Evolutionary conservation across 2,888 invertebrate genomes (phyloP).

Genomic region (Strigamia crassipes): DNA sequence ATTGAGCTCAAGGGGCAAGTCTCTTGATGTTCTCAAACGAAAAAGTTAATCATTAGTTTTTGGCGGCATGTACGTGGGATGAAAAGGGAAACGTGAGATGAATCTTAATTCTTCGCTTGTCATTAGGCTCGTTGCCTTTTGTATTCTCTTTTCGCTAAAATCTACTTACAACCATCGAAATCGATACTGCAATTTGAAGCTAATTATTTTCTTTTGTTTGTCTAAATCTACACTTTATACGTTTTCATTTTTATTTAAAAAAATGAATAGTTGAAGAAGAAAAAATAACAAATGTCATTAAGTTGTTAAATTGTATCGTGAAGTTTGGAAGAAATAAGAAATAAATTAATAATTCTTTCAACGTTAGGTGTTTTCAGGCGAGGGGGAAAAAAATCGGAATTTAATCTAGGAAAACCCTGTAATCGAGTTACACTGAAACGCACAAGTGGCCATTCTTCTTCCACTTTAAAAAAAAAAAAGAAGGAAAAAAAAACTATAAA

Average conservation of each 20-base stretch:
- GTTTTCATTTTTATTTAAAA: too few relatives aligned
- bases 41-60: conserved; percentile 39
- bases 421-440: neutral
- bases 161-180: neutral
- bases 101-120: neutral
- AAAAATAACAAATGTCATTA: too few relatives aligned
- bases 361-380: neutral
- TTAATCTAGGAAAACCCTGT: neutral
- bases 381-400: neutral
- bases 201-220: neutral
- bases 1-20: conserved; percentile 42
- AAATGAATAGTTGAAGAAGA: too few relatives aligned
- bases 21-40: conserved; percentile 40
- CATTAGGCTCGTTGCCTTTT: conserved; percentile 24
- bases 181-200: neutral
- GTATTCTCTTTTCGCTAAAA: neutral
- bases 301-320: neutral
- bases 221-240: neutral
- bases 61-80: conserved; percentile 40
- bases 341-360: neutral
- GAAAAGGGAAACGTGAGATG: conserved; percentile 33
- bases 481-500: neutral
- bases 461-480: neutral
- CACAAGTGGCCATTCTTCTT: conserved; percentile 8
- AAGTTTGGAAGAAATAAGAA: neutral